Evolutionary conservation across 2,888 invertebrate species (phyloP).

Genomic region (Torymus tubicola): DNA sequence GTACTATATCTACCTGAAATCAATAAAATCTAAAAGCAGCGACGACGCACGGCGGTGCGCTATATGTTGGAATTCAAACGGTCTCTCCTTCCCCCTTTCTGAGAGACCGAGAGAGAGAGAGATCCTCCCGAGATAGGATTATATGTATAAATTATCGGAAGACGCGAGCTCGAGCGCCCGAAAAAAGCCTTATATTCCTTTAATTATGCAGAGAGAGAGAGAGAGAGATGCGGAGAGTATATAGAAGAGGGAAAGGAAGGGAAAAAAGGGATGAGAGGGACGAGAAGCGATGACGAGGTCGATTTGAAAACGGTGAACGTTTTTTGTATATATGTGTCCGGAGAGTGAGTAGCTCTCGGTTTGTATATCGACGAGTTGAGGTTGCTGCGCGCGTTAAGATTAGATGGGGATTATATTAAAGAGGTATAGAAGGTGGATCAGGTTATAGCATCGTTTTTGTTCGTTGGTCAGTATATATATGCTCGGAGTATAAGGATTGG

Average conservation of each 20-base stretch:
- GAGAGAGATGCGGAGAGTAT: background rate
- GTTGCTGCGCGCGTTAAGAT: too few species aligned
- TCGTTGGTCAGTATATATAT: too few species aligned
- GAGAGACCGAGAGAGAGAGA: background rate
- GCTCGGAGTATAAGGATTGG: too few species aligned
- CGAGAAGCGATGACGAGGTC: background rate
- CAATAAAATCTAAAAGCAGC: conserved; percentile 46
- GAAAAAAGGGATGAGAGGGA: conserved; percentile 14
- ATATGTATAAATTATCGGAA: conserved; percentile 52
- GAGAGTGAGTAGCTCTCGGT: too few species aligned
- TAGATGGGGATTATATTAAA: too few species aligned
- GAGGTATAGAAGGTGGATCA: too few species aligned
- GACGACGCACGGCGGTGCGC: conserved; percentile 9
- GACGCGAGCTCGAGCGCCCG: conserved; percentile 19
- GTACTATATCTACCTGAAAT: conserved; percentile 49
- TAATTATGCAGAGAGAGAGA: conserved; percentile 45
- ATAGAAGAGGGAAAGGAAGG: background rate
- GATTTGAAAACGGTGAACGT: background rate
- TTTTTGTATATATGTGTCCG: too few species aligned
- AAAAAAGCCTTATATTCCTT: conserved; percentile 47
- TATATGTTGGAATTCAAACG: conserved; percentile 50
- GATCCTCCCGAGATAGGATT: conserved; percentile 50
- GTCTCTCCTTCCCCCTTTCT: conserved; percentile 3
- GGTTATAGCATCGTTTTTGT: too few species aligned
- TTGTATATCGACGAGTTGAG: too few species aligned